Evolutionary conservation across 92 coral and sea anemone genomes (phyloP), one percentile per base, ranked within the genome.

Genomic region (Porites cylindrica): DNA sequence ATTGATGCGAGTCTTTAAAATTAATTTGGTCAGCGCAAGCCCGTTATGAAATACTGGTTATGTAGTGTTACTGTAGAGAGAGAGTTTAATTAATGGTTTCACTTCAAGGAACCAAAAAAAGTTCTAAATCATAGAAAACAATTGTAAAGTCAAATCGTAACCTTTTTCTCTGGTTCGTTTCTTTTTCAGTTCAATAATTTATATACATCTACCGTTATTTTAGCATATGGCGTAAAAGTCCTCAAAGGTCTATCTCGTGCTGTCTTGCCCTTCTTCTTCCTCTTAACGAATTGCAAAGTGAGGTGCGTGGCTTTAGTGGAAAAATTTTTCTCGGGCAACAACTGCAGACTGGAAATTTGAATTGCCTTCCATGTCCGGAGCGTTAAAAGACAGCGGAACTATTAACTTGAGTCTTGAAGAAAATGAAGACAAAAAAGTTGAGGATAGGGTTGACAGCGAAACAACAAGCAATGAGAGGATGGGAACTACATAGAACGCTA

Each of bases 241-340:
- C 69, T 4, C 3, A 18, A 19, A 53, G 64, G 66, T 76, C 81
- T 3, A 13, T 63, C 18, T 59, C 64, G 7, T 76, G 81, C 20
- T 76, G 81, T 10, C 67, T 76, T 3, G 81, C 81, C 23, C 19
- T 76, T 38, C 65, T 76, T 10, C 67, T 60, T 52, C 82, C 82
- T 18, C 26, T 71, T 17, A 71, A n/a, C 3, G 76, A 71, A 20
- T 71, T 71, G 76, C 56, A 71, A 56, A 24, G 56, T n/a, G 76
- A 71, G 47, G 7, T 71, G 17, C 21, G 76, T 32, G 56, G 58
- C 38, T 71, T 71, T 3, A n/a, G 54, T 71, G 56, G 24, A 0
- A 71, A 24, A 3, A 47, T 18, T 51, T 20, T 71, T 18, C 56
- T 71, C 1, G 47, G 47, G 10, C 58, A 71, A 14, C 76, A 71